phyloP scores from a whole-genome alignment of 2,797 vertebrate genomes.

The Myotis vivesi region DNA sequence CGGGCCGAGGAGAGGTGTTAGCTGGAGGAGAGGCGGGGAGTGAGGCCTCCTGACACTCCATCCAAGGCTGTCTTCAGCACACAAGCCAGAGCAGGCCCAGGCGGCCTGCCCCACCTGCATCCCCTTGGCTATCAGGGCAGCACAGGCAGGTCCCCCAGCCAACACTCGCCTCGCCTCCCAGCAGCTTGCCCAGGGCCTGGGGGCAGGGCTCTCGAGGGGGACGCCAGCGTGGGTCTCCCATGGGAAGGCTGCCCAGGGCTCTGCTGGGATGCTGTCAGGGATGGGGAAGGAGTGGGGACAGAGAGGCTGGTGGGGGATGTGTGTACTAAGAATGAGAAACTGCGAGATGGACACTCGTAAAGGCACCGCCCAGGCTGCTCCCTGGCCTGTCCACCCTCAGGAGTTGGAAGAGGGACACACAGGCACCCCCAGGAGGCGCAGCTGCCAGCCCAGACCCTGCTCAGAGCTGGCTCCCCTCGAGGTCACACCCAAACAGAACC shows the following conservation, averaged over 20 bases:
- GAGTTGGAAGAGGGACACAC: fast-evolving
- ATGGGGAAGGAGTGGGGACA: fast-evolving
- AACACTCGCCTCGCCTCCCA: neutral
- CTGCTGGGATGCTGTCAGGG: neutral
- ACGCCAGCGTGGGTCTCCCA: neutral
- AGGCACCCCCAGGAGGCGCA: neutral
- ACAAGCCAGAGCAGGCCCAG: neutral
- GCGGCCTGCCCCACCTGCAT: neutral
- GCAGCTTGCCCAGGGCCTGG: neutral
- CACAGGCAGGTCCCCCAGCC: neutral
- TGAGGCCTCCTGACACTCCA: neutral
- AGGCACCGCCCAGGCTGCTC: neutral
- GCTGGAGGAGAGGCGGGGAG: slow-evolving; percentile 79
- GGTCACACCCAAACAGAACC: neutral
- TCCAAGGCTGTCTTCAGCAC: neutral
- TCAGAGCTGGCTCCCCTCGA: neutral
- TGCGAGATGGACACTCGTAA: neutral
- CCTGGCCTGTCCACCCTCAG: neutral
- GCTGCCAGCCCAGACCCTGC: neutral
- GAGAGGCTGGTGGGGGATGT: neutral
- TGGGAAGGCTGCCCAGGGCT: neutral
- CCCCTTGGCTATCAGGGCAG: neutral
- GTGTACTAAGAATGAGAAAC: neutral
- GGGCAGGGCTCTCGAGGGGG: neutral
- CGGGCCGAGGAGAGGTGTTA: slow-evolving; percentile 93